phyloP scores from a whole-genome alignment of 1,140 invertebrate genomes.

The Vanessa tameamea region DNA sequence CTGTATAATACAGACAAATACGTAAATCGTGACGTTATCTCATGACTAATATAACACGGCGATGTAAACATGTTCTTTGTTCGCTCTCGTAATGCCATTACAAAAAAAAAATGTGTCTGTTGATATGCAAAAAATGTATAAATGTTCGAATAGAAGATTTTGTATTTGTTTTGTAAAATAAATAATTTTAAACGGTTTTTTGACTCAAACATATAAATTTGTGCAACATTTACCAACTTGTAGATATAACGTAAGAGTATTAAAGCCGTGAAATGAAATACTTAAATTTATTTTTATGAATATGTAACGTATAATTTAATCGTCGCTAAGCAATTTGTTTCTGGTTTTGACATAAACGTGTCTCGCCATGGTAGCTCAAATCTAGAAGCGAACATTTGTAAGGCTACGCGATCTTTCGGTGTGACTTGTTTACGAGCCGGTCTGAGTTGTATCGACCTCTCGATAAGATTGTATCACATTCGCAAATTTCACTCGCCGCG shows the following conservation, averaged over 20 bases:
- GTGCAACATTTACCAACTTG: background rate
- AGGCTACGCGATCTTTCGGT: slow-evolving; percentile 2
- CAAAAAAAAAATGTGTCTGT: slow-evolving; percentile 9
- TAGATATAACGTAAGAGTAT: no score
- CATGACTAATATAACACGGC: slow-evolving; percentile 30
- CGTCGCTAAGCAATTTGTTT: background rate
- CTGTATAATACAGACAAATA: slow-evolving; percentile 31
- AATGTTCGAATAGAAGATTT: background rate
- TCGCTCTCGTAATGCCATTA: slow-evolving; percentile 18
- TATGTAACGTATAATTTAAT: background rate
- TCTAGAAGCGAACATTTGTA: background rate
- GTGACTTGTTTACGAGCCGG: slow-evolving; percentile 30
- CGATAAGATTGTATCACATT: slow-evolving; percentile 36
- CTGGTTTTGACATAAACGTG: background rate
- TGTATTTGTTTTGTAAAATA: background rate
- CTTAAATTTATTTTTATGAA: background rate
- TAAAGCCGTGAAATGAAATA: no score
- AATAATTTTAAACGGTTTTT: slow-evolving; percentile 7
- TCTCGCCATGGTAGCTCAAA: background rate
- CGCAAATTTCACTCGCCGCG: slow-evolving; percentile 48
- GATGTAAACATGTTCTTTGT: slow-evolving; percentile 29
- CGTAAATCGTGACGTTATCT: slow-evolving; percentile 38
- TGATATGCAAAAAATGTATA: slow-evolving; percentile 5
- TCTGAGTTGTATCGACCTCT: slow-evolving; percentile 34
- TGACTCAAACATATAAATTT: background rate